These are phyloP conservation scores for Trinorchestia longiramus DNA, from an alignment of 1,140 invertebrate genomes.

Conservation along the genomic window DNA sequence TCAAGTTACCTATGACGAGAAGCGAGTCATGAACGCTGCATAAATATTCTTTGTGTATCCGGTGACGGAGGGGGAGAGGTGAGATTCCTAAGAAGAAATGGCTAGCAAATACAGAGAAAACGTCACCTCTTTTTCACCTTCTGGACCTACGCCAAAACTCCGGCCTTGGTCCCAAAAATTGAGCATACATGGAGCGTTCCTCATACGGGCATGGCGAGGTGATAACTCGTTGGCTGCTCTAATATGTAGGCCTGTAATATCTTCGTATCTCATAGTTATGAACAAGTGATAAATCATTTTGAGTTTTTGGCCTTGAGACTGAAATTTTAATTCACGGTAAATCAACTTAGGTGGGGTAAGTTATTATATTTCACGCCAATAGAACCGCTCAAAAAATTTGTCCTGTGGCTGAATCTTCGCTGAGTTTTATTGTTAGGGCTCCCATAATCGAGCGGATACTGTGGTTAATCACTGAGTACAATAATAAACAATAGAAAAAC, in stretches of 20 bases:
- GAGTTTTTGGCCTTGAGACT: not conserved
- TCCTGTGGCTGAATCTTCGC: not conserved
- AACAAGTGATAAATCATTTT: not conserved
- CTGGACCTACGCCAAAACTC: not conserved
- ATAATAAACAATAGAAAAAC: not conserved
- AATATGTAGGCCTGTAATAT: not conserved
- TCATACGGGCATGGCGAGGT: not conserved
- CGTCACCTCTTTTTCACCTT: not conserved
- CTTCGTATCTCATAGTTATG: not conserved
- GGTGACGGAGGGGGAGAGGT: not conserved
- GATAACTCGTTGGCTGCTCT: not conserved
- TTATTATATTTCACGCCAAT: no score
- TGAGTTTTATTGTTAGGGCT: not conserved
- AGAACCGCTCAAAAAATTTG: no score
- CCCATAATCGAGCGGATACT: not conserved
- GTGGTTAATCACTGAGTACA: no score
- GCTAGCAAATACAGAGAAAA: not conserved
- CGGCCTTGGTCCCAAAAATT: not conserved
- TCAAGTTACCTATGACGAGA: not conserved
- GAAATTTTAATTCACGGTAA: no score
- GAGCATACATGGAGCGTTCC: not conserved
- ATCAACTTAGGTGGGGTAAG: no score
- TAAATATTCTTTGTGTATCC: conserved; percentile 31
- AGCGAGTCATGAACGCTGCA: conserved; percentile 2
- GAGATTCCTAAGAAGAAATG: not conserved